Evolutionary conservation across 2,888 invertebrate species (phyloP).

Genomic region (Mayetiola destructor): DNA sequence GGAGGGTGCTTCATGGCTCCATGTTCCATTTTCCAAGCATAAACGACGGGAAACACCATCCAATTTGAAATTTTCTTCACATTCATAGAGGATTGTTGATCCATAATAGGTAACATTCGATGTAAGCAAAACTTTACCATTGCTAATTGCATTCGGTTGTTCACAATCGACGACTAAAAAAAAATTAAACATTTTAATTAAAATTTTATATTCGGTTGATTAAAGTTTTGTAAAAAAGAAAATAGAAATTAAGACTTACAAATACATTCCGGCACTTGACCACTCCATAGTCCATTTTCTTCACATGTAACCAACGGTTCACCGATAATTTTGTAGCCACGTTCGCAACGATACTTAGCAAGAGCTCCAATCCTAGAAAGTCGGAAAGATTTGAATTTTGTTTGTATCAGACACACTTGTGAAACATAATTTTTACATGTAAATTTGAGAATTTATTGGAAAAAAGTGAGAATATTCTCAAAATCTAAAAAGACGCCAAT

Average conservation of each 20-base stretch:
- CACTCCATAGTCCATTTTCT: constrained; percentile 75
- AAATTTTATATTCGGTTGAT: not conserved
- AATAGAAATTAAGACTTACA: constrained; percentile 44
- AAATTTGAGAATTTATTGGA: not conserved
- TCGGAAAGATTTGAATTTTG: constrained; percentile 10
- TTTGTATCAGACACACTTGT: not conserved
- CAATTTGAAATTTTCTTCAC: constrained; percentile 62
- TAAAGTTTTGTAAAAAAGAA: not conserved
- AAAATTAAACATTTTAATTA: not conserved
- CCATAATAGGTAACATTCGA: constrained; percentile 84
- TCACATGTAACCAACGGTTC: constrained; percentile 74
- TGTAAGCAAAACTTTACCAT: constrained; percentile 63
- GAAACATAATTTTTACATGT: not conserved
- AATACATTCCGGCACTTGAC: constrained; percentile 64
- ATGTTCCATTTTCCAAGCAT: constrained; percentile 78
- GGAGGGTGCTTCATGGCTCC: constrained; percentile 71
- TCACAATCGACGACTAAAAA: constrained; percentile 72
- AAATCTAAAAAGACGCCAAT: no score
- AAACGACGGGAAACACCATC: constrained; percentile 69
- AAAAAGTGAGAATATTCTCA: not conserved
- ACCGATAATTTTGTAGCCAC: constrained; percentile 77
- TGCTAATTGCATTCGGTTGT: constrained; percentile 51
- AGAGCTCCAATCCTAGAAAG: constrained; percentile 52
- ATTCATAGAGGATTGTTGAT: constrained; percentile 70
- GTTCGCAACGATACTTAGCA: constrained; percentile 76